Percentiles rank a stretch among this genome's conserved stretches.
Conservation (phyloP, 2,888 invertebrate genomes). For the Drosophila seclusa region DNA sequence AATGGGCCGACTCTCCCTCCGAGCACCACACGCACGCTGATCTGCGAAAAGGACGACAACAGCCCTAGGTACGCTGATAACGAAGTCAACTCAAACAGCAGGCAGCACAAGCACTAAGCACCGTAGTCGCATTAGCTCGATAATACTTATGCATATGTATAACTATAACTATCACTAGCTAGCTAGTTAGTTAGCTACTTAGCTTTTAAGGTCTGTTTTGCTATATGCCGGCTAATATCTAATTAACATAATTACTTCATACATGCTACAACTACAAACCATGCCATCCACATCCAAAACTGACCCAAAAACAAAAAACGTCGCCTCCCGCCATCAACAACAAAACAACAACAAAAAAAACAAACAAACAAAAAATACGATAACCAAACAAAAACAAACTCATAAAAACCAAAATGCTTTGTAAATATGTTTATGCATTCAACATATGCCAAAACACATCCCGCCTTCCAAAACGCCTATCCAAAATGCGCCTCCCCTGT, state of each 20-base stretch:
- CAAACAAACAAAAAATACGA: constrained; percentile 1
- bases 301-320: constrained; percentile 58
- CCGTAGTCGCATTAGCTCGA: constrained; percentile 61
- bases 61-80: constrained; percentile 84
- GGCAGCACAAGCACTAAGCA: constrained; percentile 78
- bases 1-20: constrained; percentile 59
- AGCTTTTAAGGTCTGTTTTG: constrained; percentile 75
- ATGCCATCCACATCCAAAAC: constrained; percentile 69
- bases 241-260: constrained; percentile 78
- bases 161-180: constrained; percentile 54
- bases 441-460: constrained; percentile 50
- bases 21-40: constrained; percentile 82
- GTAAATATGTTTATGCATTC: constrained; percentile 72
- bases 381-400: constrained; percentile 46
- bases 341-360: constrained; percentile 20
- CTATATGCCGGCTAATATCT: constrained; percentile 76
- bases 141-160: constrained; percentile 44
- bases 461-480: constrained; percentile 56
- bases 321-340: constrained; percentile 34
- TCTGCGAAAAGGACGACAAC: constrained; percentile 84
- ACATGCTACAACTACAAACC: constrained; percentile 69
- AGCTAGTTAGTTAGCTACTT: constrained; percentile 52
- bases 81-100: constrained; percentile 78
- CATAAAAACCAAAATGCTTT: constrained; percentile 56
- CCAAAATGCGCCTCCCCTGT: constrained; percentile 33